A percentile compares a stretch with the other conserved stretches of the same genome.
phyloP scores from a whole-genome alignment of 2,888 invertebrate genomes.

The Leucophora obtusa region DNA sequence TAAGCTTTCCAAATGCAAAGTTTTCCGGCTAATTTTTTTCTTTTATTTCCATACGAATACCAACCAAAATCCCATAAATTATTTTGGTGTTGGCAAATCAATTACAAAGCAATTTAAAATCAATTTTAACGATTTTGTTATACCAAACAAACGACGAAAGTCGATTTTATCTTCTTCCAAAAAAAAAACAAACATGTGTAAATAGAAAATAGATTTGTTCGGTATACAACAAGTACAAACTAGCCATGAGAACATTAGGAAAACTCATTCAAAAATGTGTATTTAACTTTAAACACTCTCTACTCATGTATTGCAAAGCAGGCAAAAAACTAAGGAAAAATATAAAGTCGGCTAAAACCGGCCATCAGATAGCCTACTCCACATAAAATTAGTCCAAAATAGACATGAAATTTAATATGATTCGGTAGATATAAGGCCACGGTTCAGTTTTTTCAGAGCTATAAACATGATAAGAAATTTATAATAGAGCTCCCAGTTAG shows the following conservation, averaged over 20 bases:
- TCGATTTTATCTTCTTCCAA: not conserved
- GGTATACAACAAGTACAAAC: slow-evolving; percentile 15
- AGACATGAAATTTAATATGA: too few species aligned
- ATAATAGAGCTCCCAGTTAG: too few species aligned
- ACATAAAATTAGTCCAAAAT: too few species aligned
- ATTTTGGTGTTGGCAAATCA: slow-evolving; percentile 55
- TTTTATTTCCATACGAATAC: not conserved
- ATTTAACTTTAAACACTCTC: not conserved
- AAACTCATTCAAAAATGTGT: not conserved
- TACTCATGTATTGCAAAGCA: not conserved
- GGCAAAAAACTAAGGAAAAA: not conserved
- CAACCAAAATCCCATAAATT: slow-evolving; percentile 46
- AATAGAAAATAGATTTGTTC: slow-evolving; percentile 53
- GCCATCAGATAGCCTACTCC: not conserved
- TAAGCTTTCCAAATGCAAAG: not conserved
- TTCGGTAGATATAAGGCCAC: too few species aligned
- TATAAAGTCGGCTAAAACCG: not conserved
- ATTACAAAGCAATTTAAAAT: slow-evolving; percentile 61
- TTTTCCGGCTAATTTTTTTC: not conserved
- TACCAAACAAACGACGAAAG: slow-evolving; percentile 23
- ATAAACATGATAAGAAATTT: too few species aligned
- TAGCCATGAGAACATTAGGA: slow-evolving; percentile 36
- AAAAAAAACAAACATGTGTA: slow-evolving; percentile 36
- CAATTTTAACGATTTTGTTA: slow-evolving; percentile 49
- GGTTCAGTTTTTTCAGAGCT: too few species aligned